Conservation (phyloP, 2,797 vertebrate species). For the Sebastes goodei region DNA sequence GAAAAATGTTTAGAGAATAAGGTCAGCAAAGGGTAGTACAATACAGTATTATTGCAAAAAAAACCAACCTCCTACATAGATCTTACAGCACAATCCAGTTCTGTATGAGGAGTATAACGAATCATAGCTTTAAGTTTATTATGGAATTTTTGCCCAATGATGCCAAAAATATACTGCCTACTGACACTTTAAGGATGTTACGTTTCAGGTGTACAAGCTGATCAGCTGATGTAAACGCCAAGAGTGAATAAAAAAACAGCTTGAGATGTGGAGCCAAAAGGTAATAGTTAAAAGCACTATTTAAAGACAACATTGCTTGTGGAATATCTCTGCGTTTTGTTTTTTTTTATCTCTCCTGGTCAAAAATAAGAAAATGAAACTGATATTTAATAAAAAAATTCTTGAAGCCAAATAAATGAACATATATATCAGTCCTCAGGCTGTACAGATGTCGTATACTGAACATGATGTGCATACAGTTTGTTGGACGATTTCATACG, state of each 20-base stretch:
- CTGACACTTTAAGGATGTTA: no score
- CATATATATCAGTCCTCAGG: neutral
- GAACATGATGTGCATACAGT: neutral
- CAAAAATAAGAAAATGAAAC: neutral
- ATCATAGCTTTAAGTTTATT: neutral
- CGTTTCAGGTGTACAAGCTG: neutral
- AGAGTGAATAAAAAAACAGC: neutral
- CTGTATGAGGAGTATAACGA: neutral
- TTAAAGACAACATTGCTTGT: neutral
- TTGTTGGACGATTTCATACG: neutral
- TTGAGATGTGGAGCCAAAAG: neutral
- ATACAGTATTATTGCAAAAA: neutral
- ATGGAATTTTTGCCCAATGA: no score
- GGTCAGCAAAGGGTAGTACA: neutral
- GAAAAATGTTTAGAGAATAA: neutral
- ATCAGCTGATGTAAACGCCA: neutral
- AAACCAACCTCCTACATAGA: no score
- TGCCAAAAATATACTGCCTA: no score
- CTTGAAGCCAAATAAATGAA: neutral
- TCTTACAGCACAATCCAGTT: neutral
- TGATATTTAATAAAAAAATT: neutral
- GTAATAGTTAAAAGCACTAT: neutral
- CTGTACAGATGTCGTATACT: neutral
- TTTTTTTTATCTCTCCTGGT: neutral
- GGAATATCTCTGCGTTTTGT: neutral